Conservation (phyloP, 2,888 invertebrate species). For the Amblyjoppa proteus region DNA sequence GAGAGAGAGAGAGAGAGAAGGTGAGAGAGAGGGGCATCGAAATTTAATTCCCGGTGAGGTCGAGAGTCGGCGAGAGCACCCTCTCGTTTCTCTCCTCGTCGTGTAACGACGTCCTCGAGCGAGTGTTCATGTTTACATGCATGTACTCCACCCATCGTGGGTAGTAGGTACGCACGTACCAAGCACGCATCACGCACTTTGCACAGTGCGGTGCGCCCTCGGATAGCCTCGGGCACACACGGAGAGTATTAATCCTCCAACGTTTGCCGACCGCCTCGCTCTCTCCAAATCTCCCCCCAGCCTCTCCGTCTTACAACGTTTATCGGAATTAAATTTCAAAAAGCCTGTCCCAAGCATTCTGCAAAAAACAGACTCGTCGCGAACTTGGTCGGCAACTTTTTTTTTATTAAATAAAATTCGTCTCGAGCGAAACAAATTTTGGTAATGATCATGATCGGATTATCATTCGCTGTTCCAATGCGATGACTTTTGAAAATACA, state of each 20-base stretch:
- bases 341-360: too few relatives aligned
- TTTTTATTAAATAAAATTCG: too few relatives aligned
- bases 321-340: neutral
- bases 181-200: constrained; percentile 63
- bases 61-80: constrained; percentile 65
- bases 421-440: too few relatives aligned
- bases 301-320: neutral
- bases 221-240: constrained; percentile 7
- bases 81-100: constrained; percentile 67
- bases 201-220: constrained; percentile 42
- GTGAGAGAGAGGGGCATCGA: constrained; percentile 2
- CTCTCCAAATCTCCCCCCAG: neutral
- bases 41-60: constrained; percentile 67
- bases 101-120: constrained; percentile 72
- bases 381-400: too few relatives aligned
- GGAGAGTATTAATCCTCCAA: constrained; percentile 39
- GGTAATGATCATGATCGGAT: too few relatives aligned
- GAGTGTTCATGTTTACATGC: constrained; percentile 74
- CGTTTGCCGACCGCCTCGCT: constrained; percentile 27
- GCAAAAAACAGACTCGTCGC: too few relatives aligned
- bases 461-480: too few relatives aligned
- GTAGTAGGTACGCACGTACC: constrained; percentile 60
- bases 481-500: too few relatives aligned
- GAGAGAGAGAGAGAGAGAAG: neutral
- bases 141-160: constrained; percentile 70